Evolutionary conservation across 2,113 vertebrate genomes (phyloP).

Genomic region (Gallinago jamesoni): DNA sequence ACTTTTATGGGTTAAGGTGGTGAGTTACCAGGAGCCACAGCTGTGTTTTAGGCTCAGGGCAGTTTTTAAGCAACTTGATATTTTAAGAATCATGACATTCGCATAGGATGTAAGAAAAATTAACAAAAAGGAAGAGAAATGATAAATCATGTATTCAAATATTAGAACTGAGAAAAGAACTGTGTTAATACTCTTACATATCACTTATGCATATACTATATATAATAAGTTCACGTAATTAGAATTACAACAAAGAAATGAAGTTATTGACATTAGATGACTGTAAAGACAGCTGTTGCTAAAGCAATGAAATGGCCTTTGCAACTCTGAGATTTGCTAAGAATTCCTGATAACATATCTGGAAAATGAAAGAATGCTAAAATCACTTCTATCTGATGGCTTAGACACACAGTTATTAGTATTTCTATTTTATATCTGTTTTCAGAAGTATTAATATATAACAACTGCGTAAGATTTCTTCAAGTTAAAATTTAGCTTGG

Average conservation of each 20-base stretch:
- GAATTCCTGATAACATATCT: not conserved
- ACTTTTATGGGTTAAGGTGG: not conserved
- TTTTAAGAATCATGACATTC: conserved; percentile 1
- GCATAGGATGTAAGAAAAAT: not conserved
- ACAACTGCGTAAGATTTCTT: not conserved
- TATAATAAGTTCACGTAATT: not conserved
- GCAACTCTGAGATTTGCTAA: not conserved
- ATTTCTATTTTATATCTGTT: not conserved
- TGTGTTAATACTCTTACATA: not conserved
- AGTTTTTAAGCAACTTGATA: not conserved
- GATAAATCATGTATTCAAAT: not conserved
- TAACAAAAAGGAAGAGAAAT: not conserved
- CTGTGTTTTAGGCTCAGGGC: not conserved
- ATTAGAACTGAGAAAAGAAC: not conserved
- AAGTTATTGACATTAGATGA: not conserved
- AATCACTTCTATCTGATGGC: not conserved
- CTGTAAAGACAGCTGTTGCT: not conserved
- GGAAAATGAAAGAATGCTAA: not conserved
- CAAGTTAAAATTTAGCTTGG: not conserved
- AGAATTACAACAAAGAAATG: not conserved
- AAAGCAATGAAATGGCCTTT: not conserved
- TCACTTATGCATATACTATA: not conserved
- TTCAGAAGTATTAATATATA: not conserved
- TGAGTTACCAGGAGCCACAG: not conserved
- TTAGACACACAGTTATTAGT: not conserved